Evolutionary conservation across 30 jellyfish, hydroid and myxozoan species (phyloP).

Genomic region (Aurelia aurita complex sp. Pacific): DNA sequence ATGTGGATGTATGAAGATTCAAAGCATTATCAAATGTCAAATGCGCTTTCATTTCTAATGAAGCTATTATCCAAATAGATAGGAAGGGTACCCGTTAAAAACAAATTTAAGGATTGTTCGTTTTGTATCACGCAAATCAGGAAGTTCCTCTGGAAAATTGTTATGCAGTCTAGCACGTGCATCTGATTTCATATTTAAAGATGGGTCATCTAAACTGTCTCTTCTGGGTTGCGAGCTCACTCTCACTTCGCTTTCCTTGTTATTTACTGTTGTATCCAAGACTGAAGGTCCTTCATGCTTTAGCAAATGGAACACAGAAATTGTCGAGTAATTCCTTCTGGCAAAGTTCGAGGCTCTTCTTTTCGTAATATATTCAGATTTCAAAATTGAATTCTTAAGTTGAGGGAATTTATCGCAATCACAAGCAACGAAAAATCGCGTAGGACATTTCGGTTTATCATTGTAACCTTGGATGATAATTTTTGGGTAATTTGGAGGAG

Average conservation of each 20-base stretch:
- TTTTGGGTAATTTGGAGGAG: conserved; percentile 10
- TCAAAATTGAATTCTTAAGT: conserved; percentile 25
- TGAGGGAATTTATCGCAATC: conserved; percentile 48
- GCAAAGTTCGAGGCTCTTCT: conserved; percentile 49
- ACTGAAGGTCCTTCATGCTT: conserved; percentile 20
- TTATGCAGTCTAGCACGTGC: conserved; percentile 23
- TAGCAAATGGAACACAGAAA: conserved; percentile 40
- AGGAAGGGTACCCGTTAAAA: conserved; percentile 47
- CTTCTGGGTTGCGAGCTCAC: not conserved
- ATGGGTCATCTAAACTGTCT: not conserved
- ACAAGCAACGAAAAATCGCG: conserved; percentile 19
- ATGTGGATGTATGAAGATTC: too few species aligned
- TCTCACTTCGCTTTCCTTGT: not conserved
- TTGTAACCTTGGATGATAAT: conserved; percentile 26
- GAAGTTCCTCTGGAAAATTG: conserved; percentile 35
- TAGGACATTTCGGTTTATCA: conserved; percentile 30
- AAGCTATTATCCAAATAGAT: conserved; percentile 34
- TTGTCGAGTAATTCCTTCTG: conserved; percentile 39
- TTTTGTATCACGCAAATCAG: conserved; percentile 58
- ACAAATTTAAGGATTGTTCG: conserved; percentile 36
- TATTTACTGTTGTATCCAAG: too few species aligned
- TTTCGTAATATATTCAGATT: conserved; percentile 24
- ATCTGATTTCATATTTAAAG: conserved; percentile 18
- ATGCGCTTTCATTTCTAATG: too few species aligned
- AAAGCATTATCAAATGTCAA: too few species aligned